These are phyloP conservation scores for Andrena cerasifolii DNA, from an alignment of 1,140 invertebrate genomes.

Conservation along the genomic window DNA sequence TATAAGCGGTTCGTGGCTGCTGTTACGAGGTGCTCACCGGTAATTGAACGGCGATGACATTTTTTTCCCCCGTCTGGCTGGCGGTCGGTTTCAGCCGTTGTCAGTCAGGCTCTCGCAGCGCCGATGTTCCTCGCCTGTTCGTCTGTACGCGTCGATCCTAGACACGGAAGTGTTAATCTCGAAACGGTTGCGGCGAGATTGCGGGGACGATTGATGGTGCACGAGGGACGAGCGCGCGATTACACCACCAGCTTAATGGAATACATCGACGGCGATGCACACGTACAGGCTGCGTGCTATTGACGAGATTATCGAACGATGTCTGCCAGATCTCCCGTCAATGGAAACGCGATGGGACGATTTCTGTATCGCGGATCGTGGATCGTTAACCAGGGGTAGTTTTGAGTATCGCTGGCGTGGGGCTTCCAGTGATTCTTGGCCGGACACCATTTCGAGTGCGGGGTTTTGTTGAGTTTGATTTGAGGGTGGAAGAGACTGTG, in stretches of 20 bases:
- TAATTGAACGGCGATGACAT: conserved; percentile 58
- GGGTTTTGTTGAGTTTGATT: no score
- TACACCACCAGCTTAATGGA: conserved; percentile 42
- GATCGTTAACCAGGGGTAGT: no score
- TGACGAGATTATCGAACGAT: conserved; percentile 25
- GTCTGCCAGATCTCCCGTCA: conserved; percentile 12
- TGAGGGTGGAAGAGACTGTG: no score
- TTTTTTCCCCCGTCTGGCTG: conserved; percentile 44
- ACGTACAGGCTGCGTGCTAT: not conserved
- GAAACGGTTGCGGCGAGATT: conserved; percentile 1
- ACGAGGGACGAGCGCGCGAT: conserved; percentile 47
- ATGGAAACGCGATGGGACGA: not conserved
- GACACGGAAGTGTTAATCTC: conserved; percentile 27
- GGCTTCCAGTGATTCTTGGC: no score
- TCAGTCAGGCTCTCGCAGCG: not conserved
- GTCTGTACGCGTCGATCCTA: no score
- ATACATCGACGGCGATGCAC: not conserved
- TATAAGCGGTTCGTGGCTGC: not conserved
- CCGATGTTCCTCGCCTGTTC: no score
- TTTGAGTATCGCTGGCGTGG: no score
- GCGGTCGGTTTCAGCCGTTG: not conserved
- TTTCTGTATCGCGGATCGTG: not conserved
- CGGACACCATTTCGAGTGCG: no score
- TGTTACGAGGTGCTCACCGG: conserved; percentile 28
- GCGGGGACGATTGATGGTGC: conserved; percentile 41